Evolutionary conservation across 1,140 invertebrate genomes (phyloP).

Genomic region (Drosophila murphyi): DNA sequence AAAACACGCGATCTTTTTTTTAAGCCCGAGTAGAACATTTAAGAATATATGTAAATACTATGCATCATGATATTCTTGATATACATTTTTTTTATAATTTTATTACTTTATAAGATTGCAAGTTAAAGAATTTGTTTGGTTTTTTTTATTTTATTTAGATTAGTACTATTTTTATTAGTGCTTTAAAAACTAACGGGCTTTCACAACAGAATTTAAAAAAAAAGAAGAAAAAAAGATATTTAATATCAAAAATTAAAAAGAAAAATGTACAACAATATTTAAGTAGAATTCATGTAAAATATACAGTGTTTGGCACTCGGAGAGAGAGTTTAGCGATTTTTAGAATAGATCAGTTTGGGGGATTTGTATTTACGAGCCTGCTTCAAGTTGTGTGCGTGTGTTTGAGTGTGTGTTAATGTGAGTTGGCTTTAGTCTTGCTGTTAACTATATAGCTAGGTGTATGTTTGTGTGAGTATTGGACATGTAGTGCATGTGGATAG

Average conservation of each 20-base stretch:
- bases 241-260: constrained; percentile 47
- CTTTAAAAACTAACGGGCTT: constrained; percentile 84
- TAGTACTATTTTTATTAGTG: constrained; percentile 37
- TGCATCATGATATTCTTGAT: neutral
- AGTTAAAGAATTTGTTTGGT: constrained; percentile 19
- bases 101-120: constrained; percentile 6
- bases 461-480: constrained; percentile 14
- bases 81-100: constrained; percentile 5
- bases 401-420: neutral
- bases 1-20: constrained; percentile 14
- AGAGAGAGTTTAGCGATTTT: constrained; percentile 14
- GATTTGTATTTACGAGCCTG: constrained; percentile 1
- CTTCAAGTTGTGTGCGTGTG: constrained; percentile 13
- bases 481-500: constrained; percentile 22
- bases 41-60: constrained; percentile 3
- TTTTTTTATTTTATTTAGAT: constrained; percentile 10
- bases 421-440: constrained; percentile 14
- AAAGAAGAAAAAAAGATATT: constrained; percentile 26
- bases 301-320: constrained; percentile 58
- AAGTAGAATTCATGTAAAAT: constrained; percentile 67
- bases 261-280: constrained; percentile 71
- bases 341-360: neutral
- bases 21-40: neutral
- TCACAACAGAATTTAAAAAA: constrained; percentile 53
- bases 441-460: constrained; percentile 31